phyloP scores from a whole-genome alignment of 2,888 invertebrate genomes.

The Artemia sinica region DNA sequence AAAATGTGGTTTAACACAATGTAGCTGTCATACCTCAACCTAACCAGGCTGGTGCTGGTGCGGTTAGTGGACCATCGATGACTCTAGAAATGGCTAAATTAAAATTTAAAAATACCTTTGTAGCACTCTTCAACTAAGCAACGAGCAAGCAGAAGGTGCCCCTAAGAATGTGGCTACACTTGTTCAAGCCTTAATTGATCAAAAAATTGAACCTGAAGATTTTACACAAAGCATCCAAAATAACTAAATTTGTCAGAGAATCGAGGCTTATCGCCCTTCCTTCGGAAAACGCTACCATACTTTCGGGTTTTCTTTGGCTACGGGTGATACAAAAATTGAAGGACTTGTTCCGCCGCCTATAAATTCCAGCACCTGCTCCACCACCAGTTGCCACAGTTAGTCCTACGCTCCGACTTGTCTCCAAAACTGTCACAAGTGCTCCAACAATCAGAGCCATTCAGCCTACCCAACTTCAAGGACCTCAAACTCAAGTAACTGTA shows the following conservation, averaged over 20 bases:
- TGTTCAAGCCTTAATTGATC: conserved; percentile 88
- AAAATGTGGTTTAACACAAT: not conserved
- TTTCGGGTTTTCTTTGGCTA: conserved; percentile 73
- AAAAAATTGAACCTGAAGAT: conserved; percentile 83
- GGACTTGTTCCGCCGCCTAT: conserved; percentile 79
- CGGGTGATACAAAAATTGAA: conserved; percentile 77
- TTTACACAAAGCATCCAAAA: conserved; percentile 85
- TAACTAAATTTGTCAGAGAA: conserved; percentile 92
- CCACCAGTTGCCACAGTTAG: conserved; percentile 29
- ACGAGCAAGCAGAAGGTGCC: conserved; percentile 80
- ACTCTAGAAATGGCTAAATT: conserved; percentile 69
- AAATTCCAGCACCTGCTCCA: conserved; percentile 45
- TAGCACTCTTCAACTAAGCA: conserved; percentile 81
- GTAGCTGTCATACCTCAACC: not conserved
- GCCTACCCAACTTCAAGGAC: conserved; percentile 40
- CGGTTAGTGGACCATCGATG: too few species aligned
- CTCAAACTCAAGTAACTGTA: too few species aligned
- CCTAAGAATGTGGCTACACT: conserved; percentile 78
- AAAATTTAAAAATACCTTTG: conserved; percentile 93
- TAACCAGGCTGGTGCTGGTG: not conserved
- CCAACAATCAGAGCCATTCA: conserved; percentile 23
- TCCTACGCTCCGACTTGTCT: conserved; percentile 28
- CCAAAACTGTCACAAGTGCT: conserved; percentile 24
- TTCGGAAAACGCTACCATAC: conserved; percentile 82
- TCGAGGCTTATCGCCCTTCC: conserved; percentile 91